phyloP scores from a whole-genome alignment of 1,140 invertebrate species.

The Contarinia nasturtii region DNA sequence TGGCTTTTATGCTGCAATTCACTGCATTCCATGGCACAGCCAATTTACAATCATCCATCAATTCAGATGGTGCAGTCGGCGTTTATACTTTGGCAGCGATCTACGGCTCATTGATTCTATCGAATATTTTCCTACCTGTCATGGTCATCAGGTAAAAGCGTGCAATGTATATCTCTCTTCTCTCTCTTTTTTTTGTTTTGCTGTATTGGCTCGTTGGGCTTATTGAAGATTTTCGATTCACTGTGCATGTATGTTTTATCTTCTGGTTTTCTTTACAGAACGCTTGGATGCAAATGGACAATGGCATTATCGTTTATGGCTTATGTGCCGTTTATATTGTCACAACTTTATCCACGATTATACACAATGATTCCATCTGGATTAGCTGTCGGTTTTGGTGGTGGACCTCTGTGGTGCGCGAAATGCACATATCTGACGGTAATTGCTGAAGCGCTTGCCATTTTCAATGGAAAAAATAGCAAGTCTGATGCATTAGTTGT shows the following conservation, averaged over 20 bases:
- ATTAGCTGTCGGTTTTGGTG: conserved; percentile 64
- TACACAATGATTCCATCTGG: conserved; percentile 74
- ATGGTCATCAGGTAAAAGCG: conserved; percentile 20
- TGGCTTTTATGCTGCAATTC: conserved; percentile 83
- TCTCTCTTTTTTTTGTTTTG: conserved; percentile 1
- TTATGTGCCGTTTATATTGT: conserved; percentile 82
- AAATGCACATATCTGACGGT: conserved; percentile 89
- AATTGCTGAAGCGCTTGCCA: conserved; percentile 67
- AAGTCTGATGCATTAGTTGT: conserved; percentile 66
- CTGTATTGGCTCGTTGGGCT: conserved; percentile 2
- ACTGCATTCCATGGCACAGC: conserved; percentile 80
- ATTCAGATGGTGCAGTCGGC: conserved; percentile 64
- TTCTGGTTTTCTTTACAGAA: conserved; percentile 43
- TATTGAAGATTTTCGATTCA: conserved; percentile 10
- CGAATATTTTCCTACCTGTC: conserved; percentile 75
- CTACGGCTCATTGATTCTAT: conserved; percentile 74
- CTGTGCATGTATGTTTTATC: conserved; percentile 31
- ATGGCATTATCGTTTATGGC: conserved; percentile 63
- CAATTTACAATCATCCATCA: conserved; percentile 74
- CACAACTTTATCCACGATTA: conserved; percentile 75
- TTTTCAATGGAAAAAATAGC: conserved; percentile 29
- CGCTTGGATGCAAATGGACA: conserved; percentile 72
- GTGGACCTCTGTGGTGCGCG: conserved; percentile 85
- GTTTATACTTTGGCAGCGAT: conserved; percentile 69
- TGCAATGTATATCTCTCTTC: neutral